Evolutionary conservation across 2,888 invertebrate genomes (phyloP).

Genomic region (Serrognathus titanus): DNA sequence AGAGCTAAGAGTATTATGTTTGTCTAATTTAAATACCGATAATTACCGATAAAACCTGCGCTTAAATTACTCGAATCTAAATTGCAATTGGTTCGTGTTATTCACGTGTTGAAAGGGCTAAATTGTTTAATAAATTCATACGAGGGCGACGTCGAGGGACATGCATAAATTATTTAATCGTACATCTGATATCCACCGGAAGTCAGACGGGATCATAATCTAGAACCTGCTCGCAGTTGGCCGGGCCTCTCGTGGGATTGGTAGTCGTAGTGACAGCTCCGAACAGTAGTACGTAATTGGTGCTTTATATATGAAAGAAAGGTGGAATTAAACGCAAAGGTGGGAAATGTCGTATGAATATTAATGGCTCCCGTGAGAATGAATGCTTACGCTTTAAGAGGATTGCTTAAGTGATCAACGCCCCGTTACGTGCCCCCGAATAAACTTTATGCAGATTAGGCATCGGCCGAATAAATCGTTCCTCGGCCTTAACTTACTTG

Average conservation of each 20-base stretch:
- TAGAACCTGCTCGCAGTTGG: not conserved
- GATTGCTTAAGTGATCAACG: constrained; percentile 4
- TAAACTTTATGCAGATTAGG: constrained; percentile 3
- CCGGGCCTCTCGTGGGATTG: not conserved
- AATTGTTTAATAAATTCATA: too few relatives aligned
- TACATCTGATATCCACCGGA: not conserved
- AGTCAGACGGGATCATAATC: constrained; percentile 1
- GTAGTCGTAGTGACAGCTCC: not conserved
- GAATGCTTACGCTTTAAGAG: constrained; percentile 2
- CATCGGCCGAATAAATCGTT: not conserved
- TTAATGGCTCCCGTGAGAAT: constrained; percentile 1
- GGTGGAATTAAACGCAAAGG: not conserved
- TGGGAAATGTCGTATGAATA: constrained; percentile 4
- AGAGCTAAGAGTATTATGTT: too few relatives aligned
- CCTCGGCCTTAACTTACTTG: too few relatives aligned
- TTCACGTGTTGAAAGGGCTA: too few relatives aligned
- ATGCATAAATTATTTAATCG: not conserved
- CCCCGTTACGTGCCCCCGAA: not conserved
- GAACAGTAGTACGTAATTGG: constrained; percentile 1
- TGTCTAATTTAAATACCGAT: too few relatives aligned
- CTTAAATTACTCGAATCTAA: too few relatives aligned
- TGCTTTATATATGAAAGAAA: not conserved
- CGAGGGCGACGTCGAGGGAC: too few relatives aligned
- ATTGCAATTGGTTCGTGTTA: too few relatives aligned
- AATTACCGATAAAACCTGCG: too few relatives aligned